Percentiles rank a stretch among this genome's conserved stretches.
Evolutionary conservation across 2,888 invertebrate species (phyloP).

Genomic region (Ormyrus thymus): DNA sequence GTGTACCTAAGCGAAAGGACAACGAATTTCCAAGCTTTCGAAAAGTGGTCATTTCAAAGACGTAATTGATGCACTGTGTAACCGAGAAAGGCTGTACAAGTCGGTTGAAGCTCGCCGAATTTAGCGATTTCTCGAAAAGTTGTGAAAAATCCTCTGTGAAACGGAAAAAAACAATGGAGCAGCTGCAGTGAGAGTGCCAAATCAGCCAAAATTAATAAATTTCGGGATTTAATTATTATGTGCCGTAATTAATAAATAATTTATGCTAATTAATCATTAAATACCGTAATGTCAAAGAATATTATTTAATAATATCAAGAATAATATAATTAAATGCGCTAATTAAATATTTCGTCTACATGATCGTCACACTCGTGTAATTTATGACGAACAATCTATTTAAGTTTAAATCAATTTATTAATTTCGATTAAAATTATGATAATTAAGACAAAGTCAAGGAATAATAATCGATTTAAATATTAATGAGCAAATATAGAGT

Average conservation of each 20-base stretch:
- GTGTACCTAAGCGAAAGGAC: background rate
- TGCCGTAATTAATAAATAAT: conserved; percentile 27
- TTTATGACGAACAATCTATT: background rate
- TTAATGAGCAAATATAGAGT: background rate
- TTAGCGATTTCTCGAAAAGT: too few species aligned
- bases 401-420: background rate
- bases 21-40: background rate
- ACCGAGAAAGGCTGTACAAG: conserved; percentile 23
- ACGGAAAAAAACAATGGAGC: background rate
- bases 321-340: too few species aligned
- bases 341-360: too few species aligned
- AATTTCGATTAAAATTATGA: background rate
- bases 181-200: conserved; percentile 42
- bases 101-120: background rate
- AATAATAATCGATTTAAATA: background rate
- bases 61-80: conserved; percentile 9
- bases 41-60: conserved; percentile 18
- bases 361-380: background rate
- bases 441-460: background rate
- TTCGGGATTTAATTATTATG: conserved; percentile 22
- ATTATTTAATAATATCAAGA: conserved; percentile 4
- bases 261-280: conserved; percentile 30
- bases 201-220: conserved; percentile 1
- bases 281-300: background rate
- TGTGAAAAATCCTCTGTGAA: conserved; percentile 5